Evolutionary conservation across 2,888 invertebrate species (phyloP).

Genomic region (Leucoptera coffeella): DNA sequence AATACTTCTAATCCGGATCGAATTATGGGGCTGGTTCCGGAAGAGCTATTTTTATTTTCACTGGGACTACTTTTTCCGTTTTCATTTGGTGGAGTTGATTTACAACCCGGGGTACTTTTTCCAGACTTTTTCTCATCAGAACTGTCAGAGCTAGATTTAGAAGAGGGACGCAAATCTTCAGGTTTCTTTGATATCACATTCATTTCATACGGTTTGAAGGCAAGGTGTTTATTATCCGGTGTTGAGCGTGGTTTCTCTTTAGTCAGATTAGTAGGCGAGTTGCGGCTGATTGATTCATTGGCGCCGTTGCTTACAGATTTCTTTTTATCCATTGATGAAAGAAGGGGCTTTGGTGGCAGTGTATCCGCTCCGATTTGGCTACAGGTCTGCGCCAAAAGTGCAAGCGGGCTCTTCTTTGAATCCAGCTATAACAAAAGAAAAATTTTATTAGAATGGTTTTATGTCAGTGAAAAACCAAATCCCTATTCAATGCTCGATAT

Average conservation of each 20-base stretch:
- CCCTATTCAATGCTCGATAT: too few species aligned
- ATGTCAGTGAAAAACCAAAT: too few species aligned
- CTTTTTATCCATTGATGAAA: conserved; percentile 71
- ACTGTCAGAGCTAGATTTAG: conserved; percentile 57
- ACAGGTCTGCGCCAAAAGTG: conserved; percentile 92
- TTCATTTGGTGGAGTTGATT: conserved; percentile 57
- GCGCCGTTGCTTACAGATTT: conserved; percentile 56
- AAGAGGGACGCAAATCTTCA: conserved; percentile 55
- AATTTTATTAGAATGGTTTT: conserved; percentile 12
- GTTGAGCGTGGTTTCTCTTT: conserved; percentile 52
- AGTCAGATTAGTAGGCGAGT: conserved; percentile 53
- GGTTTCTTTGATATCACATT: conserved; percentile 64
- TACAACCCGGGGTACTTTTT: conserved; percentile 58
- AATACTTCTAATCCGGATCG: conserved; percentile 77
- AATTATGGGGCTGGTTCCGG: conserved; percentile 70
- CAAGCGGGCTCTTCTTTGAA: conserved; percentile 93
- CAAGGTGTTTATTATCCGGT: conserved; percentile 57
- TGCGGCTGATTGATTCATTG: conserved; percentile 54
- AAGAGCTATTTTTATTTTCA: conserved; percentile 59
- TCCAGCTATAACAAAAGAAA: conserved; percentile 76
- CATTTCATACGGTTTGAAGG: conserved; percentile 82
- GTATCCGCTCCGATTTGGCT: conserved; percentile 94
- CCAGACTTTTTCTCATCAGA: conserved; percentile 57
- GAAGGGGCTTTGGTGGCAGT: conserved; percentile 67
- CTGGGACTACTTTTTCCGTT: conserved; percentile 53